Conservation (phyloP, 2,797 vertebrate species). For the Galago senegalensis region DNA sequence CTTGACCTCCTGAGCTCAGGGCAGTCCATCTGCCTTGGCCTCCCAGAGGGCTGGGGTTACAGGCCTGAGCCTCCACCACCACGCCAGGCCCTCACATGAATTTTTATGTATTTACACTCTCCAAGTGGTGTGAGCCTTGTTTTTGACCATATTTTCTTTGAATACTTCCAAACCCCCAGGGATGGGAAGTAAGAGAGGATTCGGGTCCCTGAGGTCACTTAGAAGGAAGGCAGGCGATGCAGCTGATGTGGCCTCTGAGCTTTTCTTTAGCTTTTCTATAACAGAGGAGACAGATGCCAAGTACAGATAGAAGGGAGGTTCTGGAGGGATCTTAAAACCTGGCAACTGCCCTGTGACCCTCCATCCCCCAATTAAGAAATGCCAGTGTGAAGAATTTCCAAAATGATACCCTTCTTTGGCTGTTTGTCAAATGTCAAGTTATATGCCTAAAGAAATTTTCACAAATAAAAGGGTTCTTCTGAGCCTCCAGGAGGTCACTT, state of each 20-base stretch:
- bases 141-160: not conserved
- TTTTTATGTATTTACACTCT: not conserved
- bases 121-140: not conserved
- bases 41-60: too few relatives aligned
- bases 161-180: not conserved
- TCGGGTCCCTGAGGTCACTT: not conserved
- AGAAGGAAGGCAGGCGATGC: not conserved
- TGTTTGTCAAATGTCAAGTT: slow-evolving; percentile 21
- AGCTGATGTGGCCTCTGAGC: not conserved
- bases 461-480: slow-evolving; percentile 19
- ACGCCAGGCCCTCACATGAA: too few relatives aligned
- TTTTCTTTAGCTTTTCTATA: not conserved
- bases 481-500: slow-evolving; percentile 39
- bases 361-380: not conserved
- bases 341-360: not conserved
- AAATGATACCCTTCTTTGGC: not conserved
- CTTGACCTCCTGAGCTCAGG: too few relatives aligned
- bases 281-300: not conserved
- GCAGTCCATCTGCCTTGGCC: too few relatives aligned
- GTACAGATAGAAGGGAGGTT: not conserved
- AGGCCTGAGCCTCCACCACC: too few relatives aligned
- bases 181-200: not conserved
- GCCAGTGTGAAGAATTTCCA: not conserved
- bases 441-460: slow-evolving; percentile 46
- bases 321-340: not conserved